phyloP scores from a whole-genome alignment of 2,797 vertebrate genomes.

The Myripristis murdjan region DNA sequence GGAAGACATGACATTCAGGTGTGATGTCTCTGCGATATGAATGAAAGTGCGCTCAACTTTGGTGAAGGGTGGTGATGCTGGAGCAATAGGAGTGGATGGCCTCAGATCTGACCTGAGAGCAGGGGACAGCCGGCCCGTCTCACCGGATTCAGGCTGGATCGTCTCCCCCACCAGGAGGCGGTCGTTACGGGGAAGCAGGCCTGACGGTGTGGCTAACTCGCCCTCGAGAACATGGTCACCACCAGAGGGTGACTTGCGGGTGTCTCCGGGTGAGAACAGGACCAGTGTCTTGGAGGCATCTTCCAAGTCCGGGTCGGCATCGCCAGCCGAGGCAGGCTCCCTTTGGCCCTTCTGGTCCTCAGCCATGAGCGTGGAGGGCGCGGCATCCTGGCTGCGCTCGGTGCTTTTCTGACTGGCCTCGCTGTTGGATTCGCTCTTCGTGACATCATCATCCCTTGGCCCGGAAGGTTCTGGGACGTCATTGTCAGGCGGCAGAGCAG shows the following conservation, averaged over 20 bases:
- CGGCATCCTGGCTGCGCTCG: conserved; percentile 92
- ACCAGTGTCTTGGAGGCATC: conserved; percentile 97
- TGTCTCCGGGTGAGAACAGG: conserved; percentile 96
- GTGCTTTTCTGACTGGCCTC: conserved; percentile 93
- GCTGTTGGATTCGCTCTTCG: conserved; percentile 90
- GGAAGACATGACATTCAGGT: conserved; percentile 94
- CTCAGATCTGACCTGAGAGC: conserved; percentile 91
- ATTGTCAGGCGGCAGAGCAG: conserved; percentile 77
- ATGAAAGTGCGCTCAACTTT: conserved; percentile 98
- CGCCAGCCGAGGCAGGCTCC: conserved; percentile 90
- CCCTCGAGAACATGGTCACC: conserved; percentile 87
- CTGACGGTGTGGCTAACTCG: conserved; percentile 89
- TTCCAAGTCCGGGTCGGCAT: conserved; percentile 94
- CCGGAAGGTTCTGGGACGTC: conserved; percentile 75
- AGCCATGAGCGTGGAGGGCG: conserved; percentile 91
- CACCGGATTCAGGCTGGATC: conserved; percentile 73
- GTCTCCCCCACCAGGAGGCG: conserved; percentile 83
- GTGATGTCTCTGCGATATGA: conserved; percentile 96
- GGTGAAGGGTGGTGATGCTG: conserved; percentile 93
- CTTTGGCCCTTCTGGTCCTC: conserved; percentile 91
- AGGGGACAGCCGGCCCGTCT: conserved; percentile 91
- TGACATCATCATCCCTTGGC: conserved; percentile 86
- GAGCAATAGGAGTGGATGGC: conserved; percentile 81
- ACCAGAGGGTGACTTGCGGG: conserved; percentile 91
- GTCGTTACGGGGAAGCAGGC: conserved; percentile 87